Evolutionary conservation across 2,797 vertebrate genomes (phyloP), one percentile per base, ranked within the genome.

Genomic region (Lateolabrax maculatus): DNA sequence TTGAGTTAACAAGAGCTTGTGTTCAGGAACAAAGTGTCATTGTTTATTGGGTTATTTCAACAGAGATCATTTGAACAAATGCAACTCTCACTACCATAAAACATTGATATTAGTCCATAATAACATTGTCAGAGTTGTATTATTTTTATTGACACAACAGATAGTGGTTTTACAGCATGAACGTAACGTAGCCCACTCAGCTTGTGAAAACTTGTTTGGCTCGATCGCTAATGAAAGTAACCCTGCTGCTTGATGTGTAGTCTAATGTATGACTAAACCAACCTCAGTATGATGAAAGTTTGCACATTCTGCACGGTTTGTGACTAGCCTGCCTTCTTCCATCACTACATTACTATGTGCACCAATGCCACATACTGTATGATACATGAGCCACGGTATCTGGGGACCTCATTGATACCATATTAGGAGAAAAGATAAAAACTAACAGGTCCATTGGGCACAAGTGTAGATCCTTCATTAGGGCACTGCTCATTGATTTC

Each of bases 401-500:
- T 15, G 53, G 84, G 77, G 87, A 91, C 86, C 84, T 92, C 89
- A 87, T 82, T 91, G 86, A 89, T 87, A 89, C 87, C 77, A 88
- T 92, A 92, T 92, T 92, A 91, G 84, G 76, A 88, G 71, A 86
- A 91, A 90, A 88, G 85, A 88, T 80, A 87, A 89, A 93, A 89
- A 89, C 77, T 83, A 92, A 92, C 88, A 86, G 89, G 88, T 85
- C 89, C 93, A 91, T 91, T 92, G 87, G 89, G 92, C 91, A 89
- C 88, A 90, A 94, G 90, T 91, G 90, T 90, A 88, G 85, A 89
- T 81, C 91, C 93, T 93, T 94, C 90, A 93, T 92, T 92, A 92
- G 90, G 85, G 85, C 87, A 88, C 87, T 87, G 91, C 88, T 92
- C 92, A 94, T 94, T 94, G 93, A 95, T 94, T 94, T 92, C 93